Conservation (phyloP, 2,888 invertebrate genomes). For the Epirrhoe tristata region DNA sequence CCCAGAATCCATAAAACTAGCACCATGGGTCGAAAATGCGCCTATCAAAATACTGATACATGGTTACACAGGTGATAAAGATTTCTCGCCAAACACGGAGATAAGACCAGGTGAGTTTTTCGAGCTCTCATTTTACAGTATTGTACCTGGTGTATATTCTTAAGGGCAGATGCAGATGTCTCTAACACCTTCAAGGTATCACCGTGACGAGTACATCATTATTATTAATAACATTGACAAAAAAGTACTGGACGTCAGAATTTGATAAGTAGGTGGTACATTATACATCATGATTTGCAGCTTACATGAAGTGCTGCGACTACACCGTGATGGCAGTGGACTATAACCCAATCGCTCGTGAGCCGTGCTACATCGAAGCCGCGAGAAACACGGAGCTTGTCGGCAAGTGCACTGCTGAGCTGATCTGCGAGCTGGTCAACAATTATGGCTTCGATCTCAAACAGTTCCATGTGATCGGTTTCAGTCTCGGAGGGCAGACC, state of each 20-base stretch:
- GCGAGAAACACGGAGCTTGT: conserved; percentile 85
- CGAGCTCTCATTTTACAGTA: not conserved
- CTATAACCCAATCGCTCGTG: conserved; percentile 84
- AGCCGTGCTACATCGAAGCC: conserved; percentile 86
- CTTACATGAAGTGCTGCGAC: conserved; percentile 80
- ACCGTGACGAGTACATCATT: no score
- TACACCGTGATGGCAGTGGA: conserved; percentile 87
- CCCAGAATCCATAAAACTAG: conserved; percentile 63
- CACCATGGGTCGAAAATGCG: conserved; percentile 74
- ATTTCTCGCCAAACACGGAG: conserved; percentile 86
- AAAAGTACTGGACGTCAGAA: not conserved
- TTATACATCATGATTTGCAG: conserved; percentile 58
- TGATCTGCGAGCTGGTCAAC: conserved; percentile 82
- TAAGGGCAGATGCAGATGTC: no score
- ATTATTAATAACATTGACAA: no score
- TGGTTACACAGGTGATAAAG: conserved; percentile 86
- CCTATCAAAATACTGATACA: conserved; percentile 86
- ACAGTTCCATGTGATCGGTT: conserved; percentile 86
- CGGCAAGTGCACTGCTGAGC: conserved; percentile 85
- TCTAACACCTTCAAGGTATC: no score
- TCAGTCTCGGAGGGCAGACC: conserved; percentile 87
- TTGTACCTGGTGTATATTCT: no score
- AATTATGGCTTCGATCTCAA: conserved; percentile 69
- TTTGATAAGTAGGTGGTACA: not conserved
- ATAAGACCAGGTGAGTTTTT: conserved; percentile 83